Evolutionary conservation across 2,113 vertebrate species (phyloP).

Genomic region (Tamias sibiricus): DNA sequence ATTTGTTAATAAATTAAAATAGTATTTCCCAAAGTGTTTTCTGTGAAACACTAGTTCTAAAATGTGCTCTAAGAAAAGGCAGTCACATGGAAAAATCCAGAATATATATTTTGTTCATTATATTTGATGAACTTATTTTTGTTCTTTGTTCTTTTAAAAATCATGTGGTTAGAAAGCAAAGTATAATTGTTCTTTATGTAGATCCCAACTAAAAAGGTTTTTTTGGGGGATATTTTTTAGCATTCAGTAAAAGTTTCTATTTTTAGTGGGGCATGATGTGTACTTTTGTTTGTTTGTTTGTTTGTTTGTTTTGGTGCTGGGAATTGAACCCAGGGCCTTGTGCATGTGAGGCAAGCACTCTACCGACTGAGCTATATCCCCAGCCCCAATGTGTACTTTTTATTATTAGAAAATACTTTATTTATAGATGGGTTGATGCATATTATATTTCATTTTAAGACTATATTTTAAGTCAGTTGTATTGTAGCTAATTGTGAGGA

Average conservation of each 20-base stretch:
- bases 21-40: neutral
- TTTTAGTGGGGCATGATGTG: neutral
- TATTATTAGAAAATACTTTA: neutral
- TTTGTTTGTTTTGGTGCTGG: too few relatives aligned
- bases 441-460: neutral
- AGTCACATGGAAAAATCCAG: neutral
- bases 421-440: neutral
- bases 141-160: constrained; percentile 13
- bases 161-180: neutral
- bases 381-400: neutral
- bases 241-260: neutral
- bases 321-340: too few relatives aligned
- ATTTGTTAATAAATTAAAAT: neutral
- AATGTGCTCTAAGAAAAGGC: neutral
- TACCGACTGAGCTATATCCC: too few relatives aligned
- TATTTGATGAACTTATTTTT: too few relatives aligned
- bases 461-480: neutral
- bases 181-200: neutral
- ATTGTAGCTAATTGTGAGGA: neutral
- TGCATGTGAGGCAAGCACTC: too few relatives aligned
- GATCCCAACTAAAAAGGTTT: neutral
- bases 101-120: neutral
- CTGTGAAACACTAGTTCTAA: neutral
- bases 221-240: neutral
- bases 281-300: too few relatives aligned